These are phyloP conservation scores for Vulpes ferrilata DNA, from an alignment of 2,113 vertebrate species.

Conservation along the genomic window DNA sequence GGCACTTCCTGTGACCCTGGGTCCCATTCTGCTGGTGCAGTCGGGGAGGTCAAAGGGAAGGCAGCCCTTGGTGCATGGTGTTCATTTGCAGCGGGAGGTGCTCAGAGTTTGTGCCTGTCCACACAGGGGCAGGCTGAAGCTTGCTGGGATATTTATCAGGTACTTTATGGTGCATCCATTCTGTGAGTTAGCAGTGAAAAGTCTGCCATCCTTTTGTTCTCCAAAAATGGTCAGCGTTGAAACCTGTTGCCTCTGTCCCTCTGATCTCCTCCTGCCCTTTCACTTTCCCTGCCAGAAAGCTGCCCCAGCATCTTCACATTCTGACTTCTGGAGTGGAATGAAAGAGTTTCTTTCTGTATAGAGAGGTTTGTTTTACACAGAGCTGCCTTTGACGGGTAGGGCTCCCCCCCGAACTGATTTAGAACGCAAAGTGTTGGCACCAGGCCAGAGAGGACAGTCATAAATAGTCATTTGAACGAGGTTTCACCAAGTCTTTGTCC, in stretches of 20 bases:
- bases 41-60: not conserved
- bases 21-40: constrained; percentile 24
- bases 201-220: not conserved
- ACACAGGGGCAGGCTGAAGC: not conserved
- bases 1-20: constrained; percentile 76
- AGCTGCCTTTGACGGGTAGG: constrained; percentile 65
- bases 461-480: not conserved
- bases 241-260: not conserved
- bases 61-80: not conserved
- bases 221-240: not conserved
- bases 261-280: not conserved
- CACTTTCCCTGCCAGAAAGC: not conserved
- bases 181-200: not conserved
- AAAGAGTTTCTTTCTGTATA: constrained; percentile 69
- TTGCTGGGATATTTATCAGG: not conserved
- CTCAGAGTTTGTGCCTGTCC: not conserved
- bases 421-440: not conserved
- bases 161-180: not conserved
- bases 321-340: constrained; percentile 67
- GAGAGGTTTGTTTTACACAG: constrained; percentile 70
- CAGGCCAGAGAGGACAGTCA: not conserved
- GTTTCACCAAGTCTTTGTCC: constrained; percentile 19
- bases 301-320: constrained; percentile 18
- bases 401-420: not conserved
- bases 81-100: not conserved